phyloP scores from a whole-genome alignment of 2,113 vertebrate genomes.

The Hypocryptadius cinnamomeus region DNA sequence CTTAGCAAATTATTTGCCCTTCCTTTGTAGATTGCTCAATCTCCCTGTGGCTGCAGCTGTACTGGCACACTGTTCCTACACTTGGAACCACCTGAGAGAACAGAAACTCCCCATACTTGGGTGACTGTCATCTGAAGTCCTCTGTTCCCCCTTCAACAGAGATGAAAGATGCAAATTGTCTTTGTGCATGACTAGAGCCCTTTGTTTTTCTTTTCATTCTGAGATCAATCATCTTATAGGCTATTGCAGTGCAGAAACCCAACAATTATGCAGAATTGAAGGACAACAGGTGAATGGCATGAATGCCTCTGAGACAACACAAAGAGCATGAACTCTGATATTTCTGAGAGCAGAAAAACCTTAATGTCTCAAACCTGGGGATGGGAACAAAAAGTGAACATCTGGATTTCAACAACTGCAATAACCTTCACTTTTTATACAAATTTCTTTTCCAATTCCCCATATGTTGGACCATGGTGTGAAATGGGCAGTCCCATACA shows the following conservation, averaged over 20 bases:
- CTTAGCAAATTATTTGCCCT: not conserved
- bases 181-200: not conserved
- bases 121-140: not conserved
- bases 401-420: not conserved
- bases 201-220: not conserved
- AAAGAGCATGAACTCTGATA: not conserved
- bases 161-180: not conserved
- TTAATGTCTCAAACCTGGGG: not conserved
- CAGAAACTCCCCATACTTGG: not conserved
- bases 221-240: not conserved
- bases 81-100: not conserved
- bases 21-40: not conserved
- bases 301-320: not conserved
- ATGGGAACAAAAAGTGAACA: not conserved
- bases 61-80: not conserved
- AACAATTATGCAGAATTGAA: not conserved
- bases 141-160: not conserved
- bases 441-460: not conserved
- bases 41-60: not conserved
- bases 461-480: rapidly evolving
- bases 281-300: not conserved
- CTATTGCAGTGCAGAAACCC: not conserved
- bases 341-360: not conserved
- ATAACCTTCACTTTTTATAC: not conserved
- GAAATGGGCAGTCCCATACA: not conserved